A percentile compares a stretch with the other conserved stretches of the same genome.
phyloP scores from a whole-genome alignment of 2,888 invertebrate species.

The Tricholauxania praeusta region DNA sequence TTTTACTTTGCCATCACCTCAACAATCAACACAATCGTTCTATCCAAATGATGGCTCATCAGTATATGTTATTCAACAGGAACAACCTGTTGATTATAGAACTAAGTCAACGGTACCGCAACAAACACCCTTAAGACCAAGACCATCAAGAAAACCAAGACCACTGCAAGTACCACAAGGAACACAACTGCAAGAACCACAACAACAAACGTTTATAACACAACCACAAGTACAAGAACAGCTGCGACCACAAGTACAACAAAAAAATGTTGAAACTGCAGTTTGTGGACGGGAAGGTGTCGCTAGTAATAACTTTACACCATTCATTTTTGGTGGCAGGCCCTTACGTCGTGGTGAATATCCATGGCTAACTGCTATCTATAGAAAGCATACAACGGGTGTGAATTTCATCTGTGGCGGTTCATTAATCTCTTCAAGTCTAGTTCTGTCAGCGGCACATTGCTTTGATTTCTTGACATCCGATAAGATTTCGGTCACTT shows the following conservation, averaged over 20 bases:
- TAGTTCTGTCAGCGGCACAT: slow-evolving; percentile 67
- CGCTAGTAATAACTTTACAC: slow-evolving; percentile 39
- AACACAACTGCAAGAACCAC: too few species aligned
- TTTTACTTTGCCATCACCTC: too few species aligned
- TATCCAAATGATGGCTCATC: too few species aligned
- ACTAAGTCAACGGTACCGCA: too few species aligned
- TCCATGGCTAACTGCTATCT: slow-evolving; percentile 76
- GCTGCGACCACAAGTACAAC: background rate
- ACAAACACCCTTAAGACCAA: too few species aligned
- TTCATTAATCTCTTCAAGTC: slow-evolving; percentile 57
- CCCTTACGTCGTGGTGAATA: slow-evolving; percentile 69
- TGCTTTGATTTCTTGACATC: slow-evolving; percentile 59
- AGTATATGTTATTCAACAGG: too few species aligned
- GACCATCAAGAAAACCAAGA: too few species aligned
- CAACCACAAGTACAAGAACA: slow-evolving; percentile 46
- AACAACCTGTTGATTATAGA: too few species aligned
- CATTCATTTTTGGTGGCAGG: slow-evolving; percentile 52
- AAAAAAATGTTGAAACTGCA: background rate
- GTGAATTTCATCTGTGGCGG: slow-evolving; percentile 64
- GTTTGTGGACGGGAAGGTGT: slow-evolving; percentile 55
- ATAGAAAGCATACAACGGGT: slow-evolving; percentile 63
- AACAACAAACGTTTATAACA: too few species aligned
- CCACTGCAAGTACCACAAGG: too few species aligned
- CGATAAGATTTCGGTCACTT: slow-evolving; percentile 56
- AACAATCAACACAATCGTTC: too few species aligned